Percentiles rank a stretch among this genome's conserved stretches.
Conservation (phyloP, 1,140 invertebrate species). For the Adelges cooleyi region DNA sequence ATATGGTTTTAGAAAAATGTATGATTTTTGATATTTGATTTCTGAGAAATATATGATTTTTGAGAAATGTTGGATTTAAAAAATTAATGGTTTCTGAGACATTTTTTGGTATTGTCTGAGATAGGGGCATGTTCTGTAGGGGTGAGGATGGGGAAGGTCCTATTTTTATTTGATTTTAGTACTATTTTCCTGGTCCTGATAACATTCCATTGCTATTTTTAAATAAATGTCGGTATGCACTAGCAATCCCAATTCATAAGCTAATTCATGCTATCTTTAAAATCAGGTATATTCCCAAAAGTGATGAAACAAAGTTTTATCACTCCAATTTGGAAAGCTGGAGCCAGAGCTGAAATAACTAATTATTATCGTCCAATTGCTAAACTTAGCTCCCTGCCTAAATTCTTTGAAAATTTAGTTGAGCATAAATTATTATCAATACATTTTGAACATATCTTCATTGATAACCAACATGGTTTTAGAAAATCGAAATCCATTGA, state of each 20-base stretch:
- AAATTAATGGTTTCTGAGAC: too few relatives aligned
- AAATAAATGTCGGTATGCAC: background rate
- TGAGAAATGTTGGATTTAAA: too few relatives aligned
- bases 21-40: too few relatives aligned
- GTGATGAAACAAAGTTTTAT: constrained; percentile 20
- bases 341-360: too few relatives aligned
- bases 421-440: constrained; percentile 10
- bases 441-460: constrained; percentile 25
- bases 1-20: too few relatives aligned
- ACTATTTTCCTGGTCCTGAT: background rate
- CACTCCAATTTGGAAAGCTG: too few relatives aligned
- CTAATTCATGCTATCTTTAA: background rate
- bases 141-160: too few relatives aligned
- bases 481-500: too few relatives aligned
- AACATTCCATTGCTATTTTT: background rate
- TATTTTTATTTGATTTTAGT: too few relatives aligned
- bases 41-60: too few relatives aligned
- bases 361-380: constrained; percentile 30
- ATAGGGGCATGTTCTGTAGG: too few relatives aligned
- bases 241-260: background rate
- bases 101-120: too few relatives aligned
- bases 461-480: background rate
- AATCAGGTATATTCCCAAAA: background rate
- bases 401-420: constrained; percentile 31
- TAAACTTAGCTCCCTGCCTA: constrained; percentile 22